phyloP scores from a whole-genome alignment of 1,140 invertebrate genomes.

The Pachypeltis micranthus region DNA sequence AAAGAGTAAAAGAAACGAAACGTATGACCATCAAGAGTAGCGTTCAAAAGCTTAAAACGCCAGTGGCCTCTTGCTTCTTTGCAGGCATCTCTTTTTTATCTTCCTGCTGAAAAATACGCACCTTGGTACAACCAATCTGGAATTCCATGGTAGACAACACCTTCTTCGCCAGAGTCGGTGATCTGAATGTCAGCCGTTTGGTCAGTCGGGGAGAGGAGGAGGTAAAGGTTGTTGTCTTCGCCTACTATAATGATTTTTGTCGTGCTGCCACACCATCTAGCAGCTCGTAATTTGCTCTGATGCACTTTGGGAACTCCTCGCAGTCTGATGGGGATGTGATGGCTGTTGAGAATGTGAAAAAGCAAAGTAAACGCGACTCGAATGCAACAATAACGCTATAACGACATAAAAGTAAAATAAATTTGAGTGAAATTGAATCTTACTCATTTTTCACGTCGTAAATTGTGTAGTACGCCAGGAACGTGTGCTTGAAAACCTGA shows the following conservation, averaged over 20 bases:
- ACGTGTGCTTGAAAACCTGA: conserved; percentile 69
- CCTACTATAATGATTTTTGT: conserved; percentile 57
- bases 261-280: conserved; percentile 62
- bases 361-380: neutral
- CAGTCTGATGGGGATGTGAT: conserved; percentile 64
- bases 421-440: too few species aligned
- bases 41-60: neutral
- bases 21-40: neutral
- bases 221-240: conserved; percentile 78
- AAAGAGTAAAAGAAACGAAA: neutral
- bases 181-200: conserved; percentile 47
- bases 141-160: conserved; percentile 75
- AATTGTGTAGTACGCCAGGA: conserved; percentile 69
- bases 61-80: neutral
- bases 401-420: too few species aligned
- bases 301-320: conserved; percentile 46
- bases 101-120: too few species aligned
- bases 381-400: too few species aligned
- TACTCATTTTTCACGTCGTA: conserved; percentile 76
- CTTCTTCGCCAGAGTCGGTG: conserved; percentile 59
- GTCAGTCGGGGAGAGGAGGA: conserved; percentile 51
- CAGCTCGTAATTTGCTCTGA: conserved; percentile 53
- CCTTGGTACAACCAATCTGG: conserved; percentile 92
- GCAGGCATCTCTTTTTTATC: neutral
- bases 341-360: conserved; percentile 37